Evolutionary conservation across 37 sponge, comb jelly and placozoan species (phyloP).

Genomic region (Crambe crambe): DNA sequence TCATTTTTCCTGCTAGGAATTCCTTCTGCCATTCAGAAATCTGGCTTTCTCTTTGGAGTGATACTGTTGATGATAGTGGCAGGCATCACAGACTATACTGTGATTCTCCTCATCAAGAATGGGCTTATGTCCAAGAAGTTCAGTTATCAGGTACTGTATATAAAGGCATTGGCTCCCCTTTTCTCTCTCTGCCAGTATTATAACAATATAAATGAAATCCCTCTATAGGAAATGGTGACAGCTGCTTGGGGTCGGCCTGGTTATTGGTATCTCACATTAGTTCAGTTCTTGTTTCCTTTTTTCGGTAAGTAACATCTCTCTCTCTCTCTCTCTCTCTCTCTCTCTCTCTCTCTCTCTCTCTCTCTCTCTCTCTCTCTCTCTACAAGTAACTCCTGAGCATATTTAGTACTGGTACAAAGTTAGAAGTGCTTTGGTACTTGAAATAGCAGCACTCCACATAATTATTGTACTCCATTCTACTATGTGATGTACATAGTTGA

Average conservation of each 20-base stretch:
- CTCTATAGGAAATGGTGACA: conserved; percentile 55
- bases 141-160: conserved; percentile 43
- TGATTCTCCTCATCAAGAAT: conserved; percentile 51
- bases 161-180: too few relatives aligned
- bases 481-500: neutral
- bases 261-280: conserved; percentile 31
- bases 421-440: too few relatives aligned
- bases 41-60: conserved; percentile 52
- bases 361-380: conserved; percentile 38
- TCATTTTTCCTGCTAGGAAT: neutral
- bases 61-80: conserved; percentile 49
- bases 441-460: too few relatives aligned
- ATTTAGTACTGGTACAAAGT: neutral
- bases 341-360: conserved; percentile 56
- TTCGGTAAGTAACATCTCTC: conserved; percentile 47
- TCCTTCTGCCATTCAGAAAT: conserved; percentile 45
- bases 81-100: conserved; percentile 58
- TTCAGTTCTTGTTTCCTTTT: conserved; percentile 61
- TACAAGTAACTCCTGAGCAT: neutral
- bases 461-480: neutral
- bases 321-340: conserved; percentile 36
- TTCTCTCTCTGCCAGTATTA: too few relatives aligned
- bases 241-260: conserved; percentile 58
- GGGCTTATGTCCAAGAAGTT: conserved; percentile 26
- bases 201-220: neutral